Conservation (phyloP, 1,140 invertebrate genomes). For the Drosophila yakuba region DNA sequence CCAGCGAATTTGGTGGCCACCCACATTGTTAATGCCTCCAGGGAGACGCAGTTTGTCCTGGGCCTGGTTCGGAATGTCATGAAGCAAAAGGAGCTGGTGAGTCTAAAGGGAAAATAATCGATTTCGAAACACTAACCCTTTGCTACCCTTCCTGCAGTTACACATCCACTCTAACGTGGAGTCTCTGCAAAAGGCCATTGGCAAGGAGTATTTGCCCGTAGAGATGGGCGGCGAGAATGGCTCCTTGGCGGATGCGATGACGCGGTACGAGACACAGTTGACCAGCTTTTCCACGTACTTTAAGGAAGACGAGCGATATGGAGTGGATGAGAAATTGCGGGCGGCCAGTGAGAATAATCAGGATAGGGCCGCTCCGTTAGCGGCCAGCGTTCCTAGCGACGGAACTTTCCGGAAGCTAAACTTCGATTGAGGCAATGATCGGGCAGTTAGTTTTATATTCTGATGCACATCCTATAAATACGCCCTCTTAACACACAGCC, state of each 20-base stretch:
- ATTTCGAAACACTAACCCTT: not conserved
- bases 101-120: not conserved
- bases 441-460: conserved; percentile 65
- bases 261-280: conserved; percentile 86
- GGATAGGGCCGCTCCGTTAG: conserved; percentile 12
- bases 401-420: conserved; percentile 76
- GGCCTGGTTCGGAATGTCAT: conserved; percentile 70
- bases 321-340: conserved; percentile 86
- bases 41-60: conserved; percentile 78
- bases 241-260: conserved; percentile 82
- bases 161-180: conserved; percentile 79
- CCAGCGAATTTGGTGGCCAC: conserved; percentile 86
- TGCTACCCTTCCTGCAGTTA: conserved; percentile 40
- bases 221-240: conserved; percentile 87
- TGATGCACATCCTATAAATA: conserved; percentile 63
- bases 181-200: conserved; percentile 85
- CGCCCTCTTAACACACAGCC: conserved; percentile 28
- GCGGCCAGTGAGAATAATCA: conserved; percentile 55
- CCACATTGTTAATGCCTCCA: conserved; percentile 86
- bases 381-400: conserved; percentile 27
- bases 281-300: conserved; percentile 84
- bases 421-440: conserved; percentile 68
- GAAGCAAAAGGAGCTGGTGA: conserved; percentile 81
- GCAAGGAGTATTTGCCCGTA: conserved; percentile 85
- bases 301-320: conserved; percentile 85